A percentile compares a stretch with the other conserved stretches of the same genome.
These are phyloP conservation scores for Amiota mariae DNA, from an alignment of 2,888 invertebrate genomes.

Conservation along the genomic window DNA sequence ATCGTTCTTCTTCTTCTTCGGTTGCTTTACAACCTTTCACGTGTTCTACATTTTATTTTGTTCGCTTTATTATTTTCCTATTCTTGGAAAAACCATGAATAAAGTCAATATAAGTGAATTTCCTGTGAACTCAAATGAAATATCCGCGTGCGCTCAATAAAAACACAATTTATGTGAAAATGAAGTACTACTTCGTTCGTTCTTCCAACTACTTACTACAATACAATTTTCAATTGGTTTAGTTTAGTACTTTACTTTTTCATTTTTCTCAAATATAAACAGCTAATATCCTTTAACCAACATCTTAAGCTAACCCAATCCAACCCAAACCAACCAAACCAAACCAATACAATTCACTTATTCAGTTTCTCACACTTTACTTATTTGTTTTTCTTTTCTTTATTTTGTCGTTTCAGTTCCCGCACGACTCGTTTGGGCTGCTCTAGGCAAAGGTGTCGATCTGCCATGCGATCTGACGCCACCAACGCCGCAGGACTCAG, in stretches of 20 bases:
- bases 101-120: slow-evolving; percentile 13
- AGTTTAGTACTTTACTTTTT: slow-evolving; percentile 5
- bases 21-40: not conserved
- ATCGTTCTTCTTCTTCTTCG: not conserved
- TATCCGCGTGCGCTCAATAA: slow-evolving; percentile 19
- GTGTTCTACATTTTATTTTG: not conserved
- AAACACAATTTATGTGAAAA: slow-evolving; percentile 26
- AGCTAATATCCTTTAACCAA: slow-evolving; percentile 9
- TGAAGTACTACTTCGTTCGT: not conserved
- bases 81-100: not conserved
- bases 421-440: slow-evolving; percentile 83
- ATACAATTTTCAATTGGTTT: too few relatives aligned
- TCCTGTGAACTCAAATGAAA: slow-evolving; percentile 4
- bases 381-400: not conserved
- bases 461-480: slow-evolving; percentile 89
- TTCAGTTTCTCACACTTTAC: not conserved
- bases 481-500: slow-evolving; percentile 80
- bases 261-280: slow-evolving; percentile 1
- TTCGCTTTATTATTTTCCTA: not conserved
- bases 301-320: too few relatives aligned
- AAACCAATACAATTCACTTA: not conserved
- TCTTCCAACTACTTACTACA: too few relatives aligned
- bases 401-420: slow-evolving; percentile 76
- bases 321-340: too few relatives aligned
- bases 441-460: slow-evolving; percentile 82